Percentiles rank a stretch among this genome's conserved stretches.
Conservation (phyloP, 2,113 vertebrate species). For the Seriola quinqueradiata region DNA sequence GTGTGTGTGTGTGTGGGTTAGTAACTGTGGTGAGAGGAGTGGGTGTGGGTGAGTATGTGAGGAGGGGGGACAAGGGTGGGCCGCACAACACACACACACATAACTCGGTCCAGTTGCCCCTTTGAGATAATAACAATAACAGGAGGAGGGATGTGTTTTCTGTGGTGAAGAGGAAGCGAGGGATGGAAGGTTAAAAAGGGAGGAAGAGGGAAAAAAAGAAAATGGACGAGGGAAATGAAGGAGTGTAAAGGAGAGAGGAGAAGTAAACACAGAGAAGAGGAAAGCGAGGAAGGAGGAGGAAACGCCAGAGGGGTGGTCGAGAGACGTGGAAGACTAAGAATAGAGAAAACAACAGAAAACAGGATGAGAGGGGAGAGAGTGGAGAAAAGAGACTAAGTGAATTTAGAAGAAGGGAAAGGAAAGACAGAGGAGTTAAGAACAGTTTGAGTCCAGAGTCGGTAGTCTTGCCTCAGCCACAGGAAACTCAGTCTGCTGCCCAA, state of each 20-base stretch:
- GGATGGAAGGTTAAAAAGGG: slow-evolving; percentile 56
- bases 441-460: slow-evolving; percentile 34
- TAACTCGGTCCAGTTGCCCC: slow-evolving; percentile 45
- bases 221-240: slow-evolving; percentile 33
- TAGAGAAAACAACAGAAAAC: slow-evolving; percentile 53
- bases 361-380: slow-evolving; percentile 39
- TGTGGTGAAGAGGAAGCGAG: slow-evolving; percentile 61
- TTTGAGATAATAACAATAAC: slow-evolving; percentile 73
- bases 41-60: slow-evolving; percentile 51
- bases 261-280: slow-evolving; percentile 38
- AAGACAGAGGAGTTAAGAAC: slow-evolving; percentile 41
- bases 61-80: slow-evolving; percentile 62
- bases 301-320: slow-evolving; percentile 9
- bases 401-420: slow-evolving; percentile 15
- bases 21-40: slow-evolving; percentile 58
- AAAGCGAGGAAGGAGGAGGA: neutral
- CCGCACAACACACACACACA: slow-evolving; percentile 40
- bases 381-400: slow-evolving; percentile 24
- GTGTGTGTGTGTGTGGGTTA: slow-evolving; percentile 51
- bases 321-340: slow-evolving; percentile 48
- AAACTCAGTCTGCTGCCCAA: slow-evolving; percentile 67
- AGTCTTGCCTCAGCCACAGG: slow-evolving; percentile 66
- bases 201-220: slow-evolving; percentile 41
- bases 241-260: slow-evolving; percentile 29
- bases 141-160: slow-evolving; percentile 71